A percentile compares a stretch with the other conserved stretches of the same genome.
phyloP scores from a whole-genome alignment of 2,113 vertebrate species.

The Aphyosemion australe region DNA sequence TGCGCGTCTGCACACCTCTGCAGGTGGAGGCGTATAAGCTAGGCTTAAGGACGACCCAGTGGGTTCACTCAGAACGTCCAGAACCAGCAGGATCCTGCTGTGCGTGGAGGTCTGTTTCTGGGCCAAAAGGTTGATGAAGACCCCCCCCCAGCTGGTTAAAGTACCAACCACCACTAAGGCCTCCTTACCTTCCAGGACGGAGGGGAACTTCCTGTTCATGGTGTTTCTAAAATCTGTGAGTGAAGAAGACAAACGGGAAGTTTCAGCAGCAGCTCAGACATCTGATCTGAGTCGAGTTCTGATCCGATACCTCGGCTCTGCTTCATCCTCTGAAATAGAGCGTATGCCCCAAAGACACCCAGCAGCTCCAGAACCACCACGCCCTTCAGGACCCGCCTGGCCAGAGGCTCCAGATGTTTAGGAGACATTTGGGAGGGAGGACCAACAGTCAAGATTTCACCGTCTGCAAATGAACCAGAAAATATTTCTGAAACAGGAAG shows the following conservation, averaged over 20 bases:
- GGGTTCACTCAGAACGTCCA: background rate
- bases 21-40: background rate
- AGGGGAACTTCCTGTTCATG: slow-evolving; percentile 81
- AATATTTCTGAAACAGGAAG: too few relatives aligned
- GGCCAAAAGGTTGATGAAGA: too few relatives aligned
- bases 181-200: slow-evolving; percentile 81
- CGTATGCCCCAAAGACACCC: slow-evolving; percentile 74
- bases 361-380: slow-evolving; percentile 72
- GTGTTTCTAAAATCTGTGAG: slow-evolving; percentile 83
- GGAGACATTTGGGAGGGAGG: slow-evolving; percentile 53
- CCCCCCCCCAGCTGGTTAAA: too few relatives aligned
- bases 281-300: too few relatives aligned
- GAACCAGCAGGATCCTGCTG: too few relatives aligned
- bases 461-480: too few relatives aligned
- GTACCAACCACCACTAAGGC: too few relatives aligned
- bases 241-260: background rate
- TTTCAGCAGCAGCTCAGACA: background rate
- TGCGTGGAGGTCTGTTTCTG: too few relatives aligned
- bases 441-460: background rate
- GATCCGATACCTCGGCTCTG: slow-evolving; percentile 68
- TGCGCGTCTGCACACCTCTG: too few relatives aligned
- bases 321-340: slow-evolving; percentile 76
- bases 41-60: too few relatives aligned
- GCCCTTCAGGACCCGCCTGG: slow-evolving; percentile 69
- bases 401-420: too few relatives aligned